Conservation (phyloP, 2,888 invertebrate species). For the Hypena proboscidalis region DNA sequence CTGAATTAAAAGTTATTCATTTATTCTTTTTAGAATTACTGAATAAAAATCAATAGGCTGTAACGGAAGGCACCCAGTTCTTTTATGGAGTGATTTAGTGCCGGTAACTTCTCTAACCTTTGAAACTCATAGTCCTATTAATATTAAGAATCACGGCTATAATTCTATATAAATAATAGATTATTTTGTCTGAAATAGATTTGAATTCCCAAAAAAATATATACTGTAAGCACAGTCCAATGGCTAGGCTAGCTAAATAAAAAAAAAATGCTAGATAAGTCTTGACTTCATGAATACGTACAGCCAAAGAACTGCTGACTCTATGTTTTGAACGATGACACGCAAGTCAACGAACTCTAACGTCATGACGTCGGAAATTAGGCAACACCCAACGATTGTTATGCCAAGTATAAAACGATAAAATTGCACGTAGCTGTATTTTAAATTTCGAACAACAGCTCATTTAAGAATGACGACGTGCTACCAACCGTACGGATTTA, state of each 20-base stretch:
- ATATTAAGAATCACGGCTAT: too few species aligned
- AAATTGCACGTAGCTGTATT: neutral
- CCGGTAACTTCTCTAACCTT: conserved; percentile 8
- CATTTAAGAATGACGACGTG: too few species aligned
- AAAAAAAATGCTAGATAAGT: too few species aligned
- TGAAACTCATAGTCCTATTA: neutral
- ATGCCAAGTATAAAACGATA: neutral
- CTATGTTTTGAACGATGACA: conserved; percentile 1
- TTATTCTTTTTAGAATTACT: conserved; percentile 23
- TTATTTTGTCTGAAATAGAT: too few species aligned
- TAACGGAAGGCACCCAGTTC: conserved; percentile 12
- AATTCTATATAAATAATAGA: too few species aligned
- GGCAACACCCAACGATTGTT: neutral
- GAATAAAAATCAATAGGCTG: conserved; percentile 31
- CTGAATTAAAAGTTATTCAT: too few species aligned
- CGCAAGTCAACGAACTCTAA: conserved; percentile 4
- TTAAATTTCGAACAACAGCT: conserved; percentile 4
- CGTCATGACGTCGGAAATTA: neutral
- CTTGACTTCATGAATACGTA: too few species aligned
- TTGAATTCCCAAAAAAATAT: too few species aligned
- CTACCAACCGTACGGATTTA: too few species aligned
- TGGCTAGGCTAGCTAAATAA: too few species aligned
- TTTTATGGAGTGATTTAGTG: conserved; percentile 17
- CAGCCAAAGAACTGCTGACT: conserved; percentile 6
- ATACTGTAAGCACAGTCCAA: too few species aligned